Evolutionary conservation across 2,113 vertebrate species (phyloP).

Genomic region (Calypte anna): DNA sequence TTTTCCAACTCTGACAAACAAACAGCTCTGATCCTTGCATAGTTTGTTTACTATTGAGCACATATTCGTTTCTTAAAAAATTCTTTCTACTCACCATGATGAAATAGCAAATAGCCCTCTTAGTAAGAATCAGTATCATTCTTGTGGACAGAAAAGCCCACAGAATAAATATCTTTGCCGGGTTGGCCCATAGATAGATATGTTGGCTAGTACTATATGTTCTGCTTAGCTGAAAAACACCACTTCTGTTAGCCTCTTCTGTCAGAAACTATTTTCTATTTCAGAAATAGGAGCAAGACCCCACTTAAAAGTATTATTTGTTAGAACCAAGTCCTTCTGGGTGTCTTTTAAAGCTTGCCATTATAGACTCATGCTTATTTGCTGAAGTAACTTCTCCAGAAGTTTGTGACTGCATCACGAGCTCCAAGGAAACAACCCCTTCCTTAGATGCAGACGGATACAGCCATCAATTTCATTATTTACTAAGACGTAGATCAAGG

Average conservation of each 20-base stretch:
- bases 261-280: background rate
- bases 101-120: background rate
- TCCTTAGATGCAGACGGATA: background rate
- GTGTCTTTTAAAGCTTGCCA: background rate
- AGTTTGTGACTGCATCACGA: background rate
- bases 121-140: background rate
- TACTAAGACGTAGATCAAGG: background rate
- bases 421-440: background rate
- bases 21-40: background rate
- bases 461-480: background rate
- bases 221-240: background rate
- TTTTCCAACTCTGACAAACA: background rate
- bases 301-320: background rate
- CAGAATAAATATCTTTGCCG: background rate
- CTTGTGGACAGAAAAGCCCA: background rate
- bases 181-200: background rate
- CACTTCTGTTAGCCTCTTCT: background rate
- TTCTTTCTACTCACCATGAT: background rate
- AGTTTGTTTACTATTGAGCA: background rate
- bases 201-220: background rate
- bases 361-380: background rate
- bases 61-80: background rate
- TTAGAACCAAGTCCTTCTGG: background rate
- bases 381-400: background rate
- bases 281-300: background rate